Evolutionary conservation across 2,113 vertebrate genomes (phyloP).

Genomic region (Sinocyclocheilus rhinocerous): DNA sequence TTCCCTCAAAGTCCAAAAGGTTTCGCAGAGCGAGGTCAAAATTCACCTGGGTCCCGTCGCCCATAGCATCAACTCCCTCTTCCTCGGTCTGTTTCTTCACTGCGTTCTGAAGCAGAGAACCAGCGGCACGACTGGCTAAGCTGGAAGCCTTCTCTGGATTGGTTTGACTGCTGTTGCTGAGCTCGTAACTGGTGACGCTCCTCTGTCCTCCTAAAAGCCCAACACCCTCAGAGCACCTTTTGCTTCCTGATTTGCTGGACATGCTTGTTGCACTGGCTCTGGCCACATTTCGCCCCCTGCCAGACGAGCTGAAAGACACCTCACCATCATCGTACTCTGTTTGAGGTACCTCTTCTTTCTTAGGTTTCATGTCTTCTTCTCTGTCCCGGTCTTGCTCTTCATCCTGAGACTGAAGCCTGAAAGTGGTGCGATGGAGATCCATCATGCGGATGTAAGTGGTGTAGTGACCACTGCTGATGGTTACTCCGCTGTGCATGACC

Average conservation of each 20-base stretch:
- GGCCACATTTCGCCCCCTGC: slow-evolving; percentile 58
- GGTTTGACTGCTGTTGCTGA: slow-evolving; percentile 73
- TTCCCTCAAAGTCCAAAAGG: slow-evolving; percentile 89
- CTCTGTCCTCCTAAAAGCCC: slow-evolving; percentile 94
- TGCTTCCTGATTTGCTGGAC: slow-evolving; percentile 77
- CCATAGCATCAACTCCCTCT: background rate
- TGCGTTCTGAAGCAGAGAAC: slow-evolving; percentile 53
- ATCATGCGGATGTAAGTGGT: slow-evolving; percentile 90
- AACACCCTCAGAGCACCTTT: slow-evolving; percentile 85
- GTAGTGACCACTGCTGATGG: slow-evolving; percentile 97
- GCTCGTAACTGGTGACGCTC: slow-evolving; percentile 82
- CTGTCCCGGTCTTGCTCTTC: slow-evolving; percentile 61
- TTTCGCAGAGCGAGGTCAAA: slow-evolving; percentile 64
- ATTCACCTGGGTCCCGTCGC: slow-evolving; percentile 30
- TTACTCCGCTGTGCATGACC: slow-evolving; percentile 97
- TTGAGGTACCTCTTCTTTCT: slow-evolving; percentile 63
- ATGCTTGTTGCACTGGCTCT: slow-evolving; percentile 41
- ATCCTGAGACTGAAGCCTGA: slow-evolving; percentile 69
- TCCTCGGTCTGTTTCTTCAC: slow-evolving; percentile 60
- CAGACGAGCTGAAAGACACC: slow-evolving; percentile 77
- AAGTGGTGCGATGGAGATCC: slow-evolving; percentile 76
- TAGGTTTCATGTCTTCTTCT: slow-evolving; percentile 67
- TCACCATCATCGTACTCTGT: slow-evolving; percentile 84
- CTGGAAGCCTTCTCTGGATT: slow-evolving; percentile 76
- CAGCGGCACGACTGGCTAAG: slow-evolving; percentile 62